A percentile compares a stretch with the other conserved stretches of the same genome.
Conservation (phyloP, 2,888 invertebrate genomes). For the Drosophila pseudotalamancana region DNA sequence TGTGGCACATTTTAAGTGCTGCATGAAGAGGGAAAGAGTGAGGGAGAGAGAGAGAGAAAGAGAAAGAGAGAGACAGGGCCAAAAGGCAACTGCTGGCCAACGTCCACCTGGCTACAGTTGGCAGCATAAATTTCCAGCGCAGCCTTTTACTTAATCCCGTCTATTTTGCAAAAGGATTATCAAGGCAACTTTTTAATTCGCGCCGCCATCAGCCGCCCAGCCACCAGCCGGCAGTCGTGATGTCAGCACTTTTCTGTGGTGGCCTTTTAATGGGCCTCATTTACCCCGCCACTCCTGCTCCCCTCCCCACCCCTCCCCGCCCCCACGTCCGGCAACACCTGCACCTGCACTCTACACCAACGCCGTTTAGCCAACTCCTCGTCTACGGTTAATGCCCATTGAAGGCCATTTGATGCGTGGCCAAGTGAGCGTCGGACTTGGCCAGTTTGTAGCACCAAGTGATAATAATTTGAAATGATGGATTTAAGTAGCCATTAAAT, state of each 20-base stretch:
- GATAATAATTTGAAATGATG: constrained; percentile 72
- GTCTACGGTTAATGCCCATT: constrained; percentile 62
- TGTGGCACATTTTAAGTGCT: constrained; percentile 78
- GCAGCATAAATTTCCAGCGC: constrained; percentile 72
- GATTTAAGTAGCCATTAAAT: constrained; percentile 75
- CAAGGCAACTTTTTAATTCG: constrained; percentile 78
- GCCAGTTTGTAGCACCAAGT: constrained; percentile 47
- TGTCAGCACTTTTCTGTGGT: constrained; percentile 73
- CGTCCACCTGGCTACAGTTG: constrained; percentile 51
- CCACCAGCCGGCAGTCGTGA: constrained; percentile 29
- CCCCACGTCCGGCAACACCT: background rate
- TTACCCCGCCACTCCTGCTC: background rate
- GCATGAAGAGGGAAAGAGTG: background rate
- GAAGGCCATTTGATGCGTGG: constrained; percentile 76
- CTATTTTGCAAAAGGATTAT: constrained; percentile 78
- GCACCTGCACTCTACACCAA: constrained; percentile 6
- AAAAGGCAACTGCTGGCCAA: constrained; percentile 48
- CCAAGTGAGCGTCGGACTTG: constrained; percentile 61
- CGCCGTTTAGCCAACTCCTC: constrained; percentile 17
- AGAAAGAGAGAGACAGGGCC: background rate
- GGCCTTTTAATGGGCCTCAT: constrained; percentile 61
- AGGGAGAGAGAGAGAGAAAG: background rate
- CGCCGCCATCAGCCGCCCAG: constrained; percentile 32
- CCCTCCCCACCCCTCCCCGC: background rate
- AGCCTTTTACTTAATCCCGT: constrained; percentile 77